Conservation (phyloP, 2,113 vertebrate genomes). For the Coracopsis vasa region DNA sequence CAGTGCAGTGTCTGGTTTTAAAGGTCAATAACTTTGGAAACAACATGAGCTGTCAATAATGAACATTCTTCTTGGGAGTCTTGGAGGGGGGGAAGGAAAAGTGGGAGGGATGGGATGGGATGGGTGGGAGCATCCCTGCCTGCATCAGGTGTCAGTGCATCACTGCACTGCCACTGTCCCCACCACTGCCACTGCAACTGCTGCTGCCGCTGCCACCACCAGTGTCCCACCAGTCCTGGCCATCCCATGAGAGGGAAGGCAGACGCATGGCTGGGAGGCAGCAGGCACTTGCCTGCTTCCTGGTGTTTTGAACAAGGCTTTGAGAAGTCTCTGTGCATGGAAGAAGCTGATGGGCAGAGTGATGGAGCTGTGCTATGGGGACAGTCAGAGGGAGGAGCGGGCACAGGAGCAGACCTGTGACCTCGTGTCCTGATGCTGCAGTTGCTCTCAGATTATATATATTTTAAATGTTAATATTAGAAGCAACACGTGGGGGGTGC, state of each 20-base stretch:
- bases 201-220: neutral
- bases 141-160: neutral
- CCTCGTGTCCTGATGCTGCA: no score
- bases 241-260: neutral
- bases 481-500: fast-evolving
- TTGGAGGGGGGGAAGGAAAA: neutral
- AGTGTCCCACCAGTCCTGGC: neutral
- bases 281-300: neutral
- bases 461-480: neutral
- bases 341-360: neutral
- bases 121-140: neutral
- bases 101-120: neutral
- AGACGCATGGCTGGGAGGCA: neutral
- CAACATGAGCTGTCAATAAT: no score
- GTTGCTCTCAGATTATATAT: neutral
- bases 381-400: neutral
- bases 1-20: neutral
- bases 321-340: neutral
- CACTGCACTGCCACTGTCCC: neutral
- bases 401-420: neutral
- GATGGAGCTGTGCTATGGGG: neutral
- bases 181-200: neutral
- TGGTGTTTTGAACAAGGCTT: neutral
- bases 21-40: neutral
- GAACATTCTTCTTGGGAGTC: neutral